phyloP scores from a whole-genome alignment of 2,797 vertebrate genomes.

The Coranthus polyacanthus region DNA sequence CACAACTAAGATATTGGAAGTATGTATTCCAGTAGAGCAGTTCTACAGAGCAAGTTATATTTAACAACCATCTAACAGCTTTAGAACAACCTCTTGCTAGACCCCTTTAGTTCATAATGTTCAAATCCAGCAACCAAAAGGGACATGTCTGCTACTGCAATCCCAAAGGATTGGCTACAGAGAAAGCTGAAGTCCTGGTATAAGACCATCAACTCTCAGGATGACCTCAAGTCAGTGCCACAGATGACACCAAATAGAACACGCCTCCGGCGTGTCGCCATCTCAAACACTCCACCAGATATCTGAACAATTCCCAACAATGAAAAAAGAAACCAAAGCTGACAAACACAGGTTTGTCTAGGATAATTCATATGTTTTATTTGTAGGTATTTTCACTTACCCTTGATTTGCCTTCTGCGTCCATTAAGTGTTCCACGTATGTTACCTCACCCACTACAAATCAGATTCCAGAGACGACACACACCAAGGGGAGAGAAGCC shows the following conservation, averaged over 20 bases:
- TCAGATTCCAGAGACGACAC: slow-evolving; percentile 99
- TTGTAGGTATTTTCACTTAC: slow-evolving; percentile 94
- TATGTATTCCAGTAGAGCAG: slow-evolving; percentile 61
- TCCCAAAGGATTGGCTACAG: slow-evolving; percentile 79
- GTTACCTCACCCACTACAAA: slow-evolving; percentile 99
- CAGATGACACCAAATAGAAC: slow-evolving; percentile 82
- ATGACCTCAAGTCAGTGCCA: slow-evolving; percentile 80
- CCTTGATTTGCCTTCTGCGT: slow-evolving; percentile 99
- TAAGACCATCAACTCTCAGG: slow-evolving; percentile 79
- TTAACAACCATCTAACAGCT: slow-evolving; percentile 76
- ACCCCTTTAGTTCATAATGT: slow-evolving; percentile 74
- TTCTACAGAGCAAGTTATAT: slow-evolving; percentile 59
- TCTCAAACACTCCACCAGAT: slow-evolving; percentile 82
- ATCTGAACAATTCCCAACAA: slow-evolving; percentile 79
- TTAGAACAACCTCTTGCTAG: slow-evolving; percentile 77
- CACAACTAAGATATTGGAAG: slow-evolving; percentile 67
- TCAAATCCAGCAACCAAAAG: slow-evolving; percentile 76
- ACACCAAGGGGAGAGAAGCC: slow-evolving; percentile 99
- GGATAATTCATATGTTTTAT: slow-evolving; percentile 76
- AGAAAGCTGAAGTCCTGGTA: slow-evolving; percentile 77
- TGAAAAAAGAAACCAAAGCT: slow-evolving; percentile 84
- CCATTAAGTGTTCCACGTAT: slow-evolving; percentile 99
- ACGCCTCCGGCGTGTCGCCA: slow-evolving; percentile 83
- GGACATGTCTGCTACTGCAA: slow-evolving; percentile 74
- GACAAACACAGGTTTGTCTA: slow-evolving; percentile 88